Percentiles rank a stretch among this genome's conserved stretches.
These are phyloP conservation scores for Antedon mediterranea DNA, from an alignment of 53 echinoderm and acorn worm species.

Conservation along the genomic window DNA sequence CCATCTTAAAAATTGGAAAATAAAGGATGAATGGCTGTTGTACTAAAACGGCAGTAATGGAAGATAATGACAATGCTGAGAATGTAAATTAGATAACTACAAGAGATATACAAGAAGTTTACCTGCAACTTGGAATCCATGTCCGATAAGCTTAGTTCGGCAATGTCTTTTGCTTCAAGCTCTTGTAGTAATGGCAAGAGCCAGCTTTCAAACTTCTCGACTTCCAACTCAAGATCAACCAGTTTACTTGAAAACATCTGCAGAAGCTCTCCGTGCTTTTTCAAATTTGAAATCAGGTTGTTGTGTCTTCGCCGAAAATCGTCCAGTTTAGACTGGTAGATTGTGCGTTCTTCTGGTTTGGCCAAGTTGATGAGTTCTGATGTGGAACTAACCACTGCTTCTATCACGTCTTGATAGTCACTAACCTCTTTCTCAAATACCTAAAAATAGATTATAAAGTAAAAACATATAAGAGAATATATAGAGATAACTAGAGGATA, in stretches of 20 bases:
- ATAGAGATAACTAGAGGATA: too few species aligned
- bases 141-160: slow-evolving; percentile 66
- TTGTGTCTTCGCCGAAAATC: slow-evolving; percentile 65
- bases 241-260: slow-evolving; percentile 60
- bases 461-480: too few species aligned
- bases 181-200: slow-evolving; percentile 66
- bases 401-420: slow-evolving; percentile 80
- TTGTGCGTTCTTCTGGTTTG: slow-evolving; percentile 66
- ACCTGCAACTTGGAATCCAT: slow-evolving; percentile 61
- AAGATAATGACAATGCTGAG: too few species aligned
- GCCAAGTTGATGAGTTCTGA: slow-evolving; percentile 54
- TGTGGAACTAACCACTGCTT: slow-evolving; percentile 73
- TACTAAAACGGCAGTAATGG: too few species aligned
- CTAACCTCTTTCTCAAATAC: slow-evolving; percentile 92
- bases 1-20: slow-evolving; percentile 27
- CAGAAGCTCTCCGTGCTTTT: slow-evolving; percentile 51
- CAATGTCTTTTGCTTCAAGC: slow-evolving; percentile 72
- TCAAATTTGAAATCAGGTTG: slow-evolving; percentile 44
- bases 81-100: too few species aligned
- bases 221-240: slow-evolving; percentile 64
- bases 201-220: slow-evolving; percentile 97
- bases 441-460: too few species aligned
- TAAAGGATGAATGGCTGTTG: too few species aligned
- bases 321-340: slow-evolving; percentile 79
- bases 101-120: neutral